Evolutionary conservation across 2,797 vertebrate genomes (phyloP), one percentile per base, ranked within the genome.

Genomic region (Mus caroli): DNA sequence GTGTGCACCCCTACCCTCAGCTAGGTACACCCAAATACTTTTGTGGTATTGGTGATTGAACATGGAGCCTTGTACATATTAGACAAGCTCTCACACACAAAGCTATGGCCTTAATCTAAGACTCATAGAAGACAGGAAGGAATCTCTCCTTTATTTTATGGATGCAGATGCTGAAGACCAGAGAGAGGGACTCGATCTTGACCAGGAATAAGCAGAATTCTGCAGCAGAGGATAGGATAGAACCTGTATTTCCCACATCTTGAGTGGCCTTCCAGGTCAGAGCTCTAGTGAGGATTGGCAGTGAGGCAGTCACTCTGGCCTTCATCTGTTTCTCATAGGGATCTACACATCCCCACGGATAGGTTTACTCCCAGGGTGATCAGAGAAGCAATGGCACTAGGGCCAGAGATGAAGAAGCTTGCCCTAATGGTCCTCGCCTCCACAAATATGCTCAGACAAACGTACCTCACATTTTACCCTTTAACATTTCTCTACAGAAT

Each of bases 91-190:
- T 90, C 40, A 19, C 8, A 24, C 60, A 12, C 22, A 52, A 40
- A 77, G 40, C 28, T 46, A 60, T 62, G 78, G n/a, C 46, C n/a
- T 95, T 82, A 24, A 62, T 76, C 56, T 54, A 60, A 82, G 60
- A 73, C 64, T 40, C 90, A 60, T 4, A 37, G 58, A 82, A 64
- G 78, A 58, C 4, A 50, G 22, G 60, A 85, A 78, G n/a, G 82
- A 73, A 75, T 76, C 22, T 50, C 37, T 40, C n/a, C 90, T 91
- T 88, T n/a, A 28, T 84, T 96, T 86, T 85, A 52, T n/a, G 78
- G 90, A 43, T 6, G 20, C 76, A 56, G 77, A 91, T 83, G 62
- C 76, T 83, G 73, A 91, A 71, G 71, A 37, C 75, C 86, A n/a
- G 43, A 87, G 85, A 78, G 31, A 87, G 69, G 56, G 50, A 50